These are phyloP conservation scores for Drosophila ercepeae DNA, from an alignment of 1,140 invertebrate species.

Conservation along the genomic window DNA sequence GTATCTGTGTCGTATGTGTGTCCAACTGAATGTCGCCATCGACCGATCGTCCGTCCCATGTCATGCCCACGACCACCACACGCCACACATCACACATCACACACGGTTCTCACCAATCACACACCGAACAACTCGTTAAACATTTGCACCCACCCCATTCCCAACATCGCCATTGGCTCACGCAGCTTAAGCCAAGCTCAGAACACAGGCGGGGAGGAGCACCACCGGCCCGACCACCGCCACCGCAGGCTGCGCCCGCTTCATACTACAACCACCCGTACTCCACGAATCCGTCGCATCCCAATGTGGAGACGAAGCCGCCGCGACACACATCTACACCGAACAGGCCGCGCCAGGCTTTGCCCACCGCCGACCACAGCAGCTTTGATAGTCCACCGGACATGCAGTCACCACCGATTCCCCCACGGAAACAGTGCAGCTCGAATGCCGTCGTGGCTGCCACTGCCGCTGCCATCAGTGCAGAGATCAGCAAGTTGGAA, in stretches of 20 bases:
- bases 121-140: slow-evolving; percentile 13
- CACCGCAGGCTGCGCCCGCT: slow-evolving; percentile 47
- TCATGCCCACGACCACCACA: slow-evolving; percentile 34
- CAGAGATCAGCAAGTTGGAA: slow-evolving; percentile 72
- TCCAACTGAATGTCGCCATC: slow-evolving; percentile 46
- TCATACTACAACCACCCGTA: slow-evolving; percentile 78
- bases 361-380: slow-evolving; percentile 62
- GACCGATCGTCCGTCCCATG: slow-evolving; percentile 50
- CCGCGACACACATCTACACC: slow-evolving; percentile 60
- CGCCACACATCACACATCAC: slow-evolving; percentile 22
- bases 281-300: slow-evolving; percentile 34
- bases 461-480: slow-evolving; percentile 72
- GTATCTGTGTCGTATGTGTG: slow-evolving; percentile 55
- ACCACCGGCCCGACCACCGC: slow-evolving; percentile 72
- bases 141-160: slow-evolving; percentile 26
- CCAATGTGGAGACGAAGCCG: slow-evolving; percentile 55
- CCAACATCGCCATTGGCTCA: slow-evolving; percentile 21
- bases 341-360: slow-evolving; percentile 28
- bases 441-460: slow-evolving; percentile 64
- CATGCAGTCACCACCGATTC: slow-evolving; percentile 79
- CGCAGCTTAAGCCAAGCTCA: slow-evolving; percentile 77
- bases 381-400: slow-evolving; percentile 77
- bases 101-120: slow-evolving; percentile 1
- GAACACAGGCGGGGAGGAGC: slow-evolving; percentile 50
- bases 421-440: slow-evolving; percentile 69